These are phyloP conservation scores for Syngnathus typhle DNA, from an alignment of 2,113 vertebrate genomes.

Conservation along the genomic window DNA sequence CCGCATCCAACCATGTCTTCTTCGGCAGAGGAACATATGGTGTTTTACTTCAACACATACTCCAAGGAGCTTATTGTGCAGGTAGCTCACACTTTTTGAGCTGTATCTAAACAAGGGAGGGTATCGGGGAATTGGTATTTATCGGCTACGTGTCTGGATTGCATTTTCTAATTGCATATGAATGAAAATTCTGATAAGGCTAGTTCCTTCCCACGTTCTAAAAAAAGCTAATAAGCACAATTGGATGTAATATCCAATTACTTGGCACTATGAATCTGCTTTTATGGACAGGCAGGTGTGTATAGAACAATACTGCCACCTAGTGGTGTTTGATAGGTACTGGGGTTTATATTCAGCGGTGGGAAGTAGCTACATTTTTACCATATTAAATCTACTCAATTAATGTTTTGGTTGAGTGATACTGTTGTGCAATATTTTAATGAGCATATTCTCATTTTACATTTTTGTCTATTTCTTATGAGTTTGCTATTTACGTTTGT, in stretches of 20 bases:
- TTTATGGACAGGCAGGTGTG: not conserved
- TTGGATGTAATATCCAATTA: not conserved
- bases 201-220: not conserved
- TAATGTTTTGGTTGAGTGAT: not conserved
- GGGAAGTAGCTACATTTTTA: not conserved
- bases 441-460: not conserved
- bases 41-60: conserved; percentile 86
- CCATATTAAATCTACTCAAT: not conserved
- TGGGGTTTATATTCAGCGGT: not conserved
- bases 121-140: not conserved
- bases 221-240: not conserved
- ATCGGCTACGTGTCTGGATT: not conserved
- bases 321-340: not conserved
- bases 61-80: conserved; percentile 86
- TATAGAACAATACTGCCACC: not conserved
- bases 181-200: not conserved
- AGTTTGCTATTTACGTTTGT: not conserved
- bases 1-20: conserved; percentile 69
- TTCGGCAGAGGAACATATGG: conserved; percentile 76
- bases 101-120: not conserved
- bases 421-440: not conserved
- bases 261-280: not conserved
- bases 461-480: not conserved
- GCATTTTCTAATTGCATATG: not conserved
- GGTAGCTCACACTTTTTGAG: conserved; percentile 62